phyloP scores from a whole-genome alignment of 2,888 invertebrate species.

The Hirtodrosophila alboralis region DNA sequence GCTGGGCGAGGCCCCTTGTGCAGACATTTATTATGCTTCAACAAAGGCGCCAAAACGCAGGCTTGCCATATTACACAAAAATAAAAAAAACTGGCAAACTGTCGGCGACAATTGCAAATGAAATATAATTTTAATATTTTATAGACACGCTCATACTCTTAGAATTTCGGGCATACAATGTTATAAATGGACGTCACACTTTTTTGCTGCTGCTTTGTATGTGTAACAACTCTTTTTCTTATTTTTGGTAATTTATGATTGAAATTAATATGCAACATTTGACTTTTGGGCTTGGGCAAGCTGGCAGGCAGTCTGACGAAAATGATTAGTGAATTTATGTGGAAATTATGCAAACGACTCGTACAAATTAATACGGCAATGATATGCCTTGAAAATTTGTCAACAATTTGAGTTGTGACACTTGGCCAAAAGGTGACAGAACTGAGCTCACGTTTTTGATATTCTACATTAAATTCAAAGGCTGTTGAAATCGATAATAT shows the following conservation, averaged over 20 bases:
- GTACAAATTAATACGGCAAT: constrained; percentile 56
- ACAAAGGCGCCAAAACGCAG: constrained; percentile 33
- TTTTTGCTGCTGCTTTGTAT: constrained; percentile 21
- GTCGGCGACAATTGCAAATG: constrained; percentile 76
- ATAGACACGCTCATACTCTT: constrained; percentile 53
- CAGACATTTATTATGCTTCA: constrained; percentile 71
- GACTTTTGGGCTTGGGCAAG: constrained; percentile 55
- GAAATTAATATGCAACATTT: constrained; percentile 69
- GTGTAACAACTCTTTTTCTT: constrained; percentile 34
- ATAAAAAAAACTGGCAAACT: constrained; percentile 43
- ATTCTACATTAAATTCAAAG: constrained; percentile 13
- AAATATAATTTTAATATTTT: constrained; percentile 79
- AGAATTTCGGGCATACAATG: constrained; percentile 32
- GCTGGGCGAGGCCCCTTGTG: constrained; percentile 51
- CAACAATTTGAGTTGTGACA: constrained; percentile 58
- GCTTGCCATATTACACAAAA: constrained; percentile 14
- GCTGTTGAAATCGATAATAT: constrained; percentile 10
- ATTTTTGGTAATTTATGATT: constrained; percentile 65
- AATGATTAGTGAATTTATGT: constrained; percentile 76
- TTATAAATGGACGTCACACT: constrained; percentile 53
- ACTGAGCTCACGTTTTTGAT: constrained; percentile 35
- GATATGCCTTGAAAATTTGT: constrained; percentile 59
- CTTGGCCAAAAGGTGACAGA: constrained; percentile 58
- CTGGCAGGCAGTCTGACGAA: constrained; percentile 39
- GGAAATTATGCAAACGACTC: constrained; percentile 66